A percentile compares a stretch with the other conserved stretches of the same genome.
Evolutionary conservation across 2,888 invertebrate genomes (phyloP).

Genomic region (Lithodes maja): DNA sequence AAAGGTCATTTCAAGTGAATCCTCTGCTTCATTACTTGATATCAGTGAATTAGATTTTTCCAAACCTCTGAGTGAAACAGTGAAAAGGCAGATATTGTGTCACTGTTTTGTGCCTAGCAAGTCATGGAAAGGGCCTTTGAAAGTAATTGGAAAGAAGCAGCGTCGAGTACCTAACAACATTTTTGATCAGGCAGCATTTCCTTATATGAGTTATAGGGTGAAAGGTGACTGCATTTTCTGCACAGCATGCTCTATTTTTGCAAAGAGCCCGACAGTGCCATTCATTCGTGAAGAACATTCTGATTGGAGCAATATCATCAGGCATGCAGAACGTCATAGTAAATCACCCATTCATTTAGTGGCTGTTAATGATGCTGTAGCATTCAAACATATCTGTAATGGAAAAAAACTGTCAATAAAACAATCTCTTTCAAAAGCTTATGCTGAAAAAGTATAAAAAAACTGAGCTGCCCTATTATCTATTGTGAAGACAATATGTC

Average conservation of each 20-base stretch:
- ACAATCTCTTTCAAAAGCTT: constrained; percentile 35
- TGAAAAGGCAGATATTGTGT: constrained; percentile 19
- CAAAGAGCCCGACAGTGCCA: constrained; percentile 27
- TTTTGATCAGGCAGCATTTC: constrained; percentile 8
- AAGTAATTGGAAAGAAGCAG: constrained; percentile 13
- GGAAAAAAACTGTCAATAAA: constrained; percentile 24
- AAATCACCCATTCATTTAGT: constrained; percentile 25
- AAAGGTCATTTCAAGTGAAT: background rate
- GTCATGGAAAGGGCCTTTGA: constrained; percentile 22
- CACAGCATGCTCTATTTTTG: constrained; percentile 19
- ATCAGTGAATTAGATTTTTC: background rate
- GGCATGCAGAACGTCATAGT: constrained; percentile 35
- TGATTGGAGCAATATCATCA: constrained; percentile 27
- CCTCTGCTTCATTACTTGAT: background rate
- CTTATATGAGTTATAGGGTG: constrained; percentile 9
- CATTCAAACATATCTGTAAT: constrained; percentile 38
- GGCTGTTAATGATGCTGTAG: constrained; percentile 17
- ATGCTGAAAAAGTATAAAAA: constrained; percentile 23
- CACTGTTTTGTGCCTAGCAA: constrained; percentile 1
- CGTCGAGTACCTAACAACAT: background rate
- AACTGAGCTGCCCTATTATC: constrained; percentile 9
- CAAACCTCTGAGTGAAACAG: constrained; percentile 8
- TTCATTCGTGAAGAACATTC: constrained; percentile 27
- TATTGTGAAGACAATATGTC: constrained; percentile 24
- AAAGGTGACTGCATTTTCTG: constrained; percentile 12